Percentiles rank a stretch among this genome's conserved stretches.
These are phyloP conservation scores for Frieseomelitta varia DNA, from an alignment of 1,140 invertebrate species.

Conservation along the genomic window DNA sequence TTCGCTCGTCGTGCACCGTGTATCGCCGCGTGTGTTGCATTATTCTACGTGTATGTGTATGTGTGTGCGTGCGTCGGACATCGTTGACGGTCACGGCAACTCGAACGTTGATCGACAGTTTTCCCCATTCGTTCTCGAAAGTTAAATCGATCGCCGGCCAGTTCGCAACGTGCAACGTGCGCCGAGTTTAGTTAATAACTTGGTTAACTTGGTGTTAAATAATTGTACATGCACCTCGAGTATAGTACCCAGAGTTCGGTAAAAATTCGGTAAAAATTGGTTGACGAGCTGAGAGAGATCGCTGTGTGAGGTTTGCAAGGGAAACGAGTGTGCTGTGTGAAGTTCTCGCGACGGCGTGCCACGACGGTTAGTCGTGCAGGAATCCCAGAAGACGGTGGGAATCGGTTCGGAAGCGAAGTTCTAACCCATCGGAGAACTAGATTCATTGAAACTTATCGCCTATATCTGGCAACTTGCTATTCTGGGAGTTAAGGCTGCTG, in stretches of 20 bases:
- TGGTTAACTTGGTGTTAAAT: no score
- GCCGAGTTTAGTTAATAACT: no score
- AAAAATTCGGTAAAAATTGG: no score
- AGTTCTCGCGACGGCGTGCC: slow-evolving; percentile 17
- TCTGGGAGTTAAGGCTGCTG: slow-evolving; percentile 30
- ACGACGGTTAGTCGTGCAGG: slow-evolving; percentile 1
- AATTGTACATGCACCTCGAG: no score
- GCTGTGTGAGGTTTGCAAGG: slow-evolving; percentile 9
- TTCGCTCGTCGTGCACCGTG: neutral
- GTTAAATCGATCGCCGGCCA: neutral
- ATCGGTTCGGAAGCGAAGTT: slow-evolving; percentile 13
- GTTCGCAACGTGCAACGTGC: no score
- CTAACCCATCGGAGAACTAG: slow-evolving; percentile 25
- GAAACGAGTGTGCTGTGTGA: slow-evolving; percentile 13
- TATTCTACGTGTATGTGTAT: neutral
- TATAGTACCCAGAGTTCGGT: no score
- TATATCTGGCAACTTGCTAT: slow-evolving; percentile 36
- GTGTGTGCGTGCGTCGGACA: neutral
- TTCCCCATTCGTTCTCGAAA: no score
- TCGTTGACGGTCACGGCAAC: neutral
- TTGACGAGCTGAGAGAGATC: neutral
- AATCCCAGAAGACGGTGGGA: slow-evolving; percentile 18
- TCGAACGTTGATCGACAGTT: neutral
- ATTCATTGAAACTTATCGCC: slow-evolving; percentile 64
- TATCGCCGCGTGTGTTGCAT: neutral